Evolutionary conservation across 2,797 vertebrate genomes (phyloP), one percentile per base, ranked within the genome.

Genomic region (Fistularia commersonii): DNA sequence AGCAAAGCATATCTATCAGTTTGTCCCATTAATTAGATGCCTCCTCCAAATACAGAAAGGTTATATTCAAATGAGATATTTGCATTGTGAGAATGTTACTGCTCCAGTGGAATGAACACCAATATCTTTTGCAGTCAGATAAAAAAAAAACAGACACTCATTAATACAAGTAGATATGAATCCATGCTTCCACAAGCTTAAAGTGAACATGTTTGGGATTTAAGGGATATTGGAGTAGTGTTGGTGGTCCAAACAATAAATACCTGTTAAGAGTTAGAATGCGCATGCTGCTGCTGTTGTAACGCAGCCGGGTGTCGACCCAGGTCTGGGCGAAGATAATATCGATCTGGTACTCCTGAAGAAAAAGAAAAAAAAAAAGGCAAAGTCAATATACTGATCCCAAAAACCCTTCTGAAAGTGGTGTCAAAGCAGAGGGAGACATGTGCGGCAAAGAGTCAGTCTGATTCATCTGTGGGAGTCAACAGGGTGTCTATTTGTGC

Each of bases 291-390:
- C 93, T 95, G 88, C 93, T 95, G 74, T 96, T 96, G 65, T 94
- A 97, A 6, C 88, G 90, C 70, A 97, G 91, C 41, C 94, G 93
- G 12, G 91, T 94, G 79, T 97, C 95, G 51, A 92, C 93, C 95
- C 95, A 97, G 0, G 93, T 93, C 80, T 97, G 95, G 52, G 94
- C 93, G 65, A 97, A 97, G 87, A 97, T 96, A 47, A 97, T 95
- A 80, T 97, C 95, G 75, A 97, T 96, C 87, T 95, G 93, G 86
- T 97, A 97, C 80, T 97, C 95, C 95, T 97, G 87, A 11, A 51
- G 54, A 60, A 63, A 74, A 60, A 7, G 9, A 52, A 8, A 43
- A 31, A 43, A 42, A 8, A 14, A 66, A 46, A 66, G 49, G 46
- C 0, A 33, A 11, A 66, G 60, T 80, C 63, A 57, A 74, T 69